Conservation (phyloP, 2,797 vertebrate species). For the Sebastolobus altivelis region DNA sequence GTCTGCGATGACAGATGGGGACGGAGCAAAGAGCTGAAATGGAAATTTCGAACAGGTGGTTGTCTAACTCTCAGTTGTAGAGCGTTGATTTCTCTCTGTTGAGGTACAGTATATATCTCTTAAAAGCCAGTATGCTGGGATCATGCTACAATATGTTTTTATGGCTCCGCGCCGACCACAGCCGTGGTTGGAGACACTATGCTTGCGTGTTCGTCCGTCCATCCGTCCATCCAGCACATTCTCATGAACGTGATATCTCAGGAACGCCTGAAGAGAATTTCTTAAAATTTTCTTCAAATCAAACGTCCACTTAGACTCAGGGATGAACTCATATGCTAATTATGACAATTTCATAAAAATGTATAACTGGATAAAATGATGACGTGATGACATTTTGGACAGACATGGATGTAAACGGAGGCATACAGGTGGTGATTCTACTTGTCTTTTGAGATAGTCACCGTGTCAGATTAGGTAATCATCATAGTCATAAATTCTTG, state of each 20-base stretch:
- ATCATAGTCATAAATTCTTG: not conserved
- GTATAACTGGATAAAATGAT: not conserved
- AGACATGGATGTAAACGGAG: not conserved
- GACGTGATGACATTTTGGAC: not conserved
- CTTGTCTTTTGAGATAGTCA: not conserved
- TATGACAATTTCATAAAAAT: not conserved
- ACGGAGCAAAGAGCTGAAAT: constrained; percentile 28
- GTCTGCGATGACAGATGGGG: constrained; percentile 44
- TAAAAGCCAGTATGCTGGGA: not conserved
- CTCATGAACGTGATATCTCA: not conserved
- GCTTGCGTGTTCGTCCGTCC: too few species aligned
- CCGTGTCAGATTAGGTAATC: not conserved
- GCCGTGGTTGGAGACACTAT: too few species aligned
- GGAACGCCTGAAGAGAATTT: not conserved
- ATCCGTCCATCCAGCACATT: too few species aligned
- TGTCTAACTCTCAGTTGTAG: constrained; percentile 13
- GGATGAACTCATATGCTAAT: not conserved
- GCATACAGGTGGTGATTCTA: not conserved
- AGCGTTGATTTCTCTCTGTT: constrained; percentile 15
- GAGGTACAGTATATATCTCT: not conserved
- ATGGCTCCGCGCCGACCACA: too few species aligned
- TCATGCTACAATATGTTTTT: not conserved
- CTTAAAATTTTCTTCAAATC: not conserved
- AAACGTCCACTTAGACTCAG: not conserved
- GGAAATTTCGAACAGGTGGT: constrained; percentile 50